These are phyloP conservation scores for Oreocharis arfaki DNA, from an alignment of 2,113 vertebrate species.

Conservation along the genomic window DNA sequence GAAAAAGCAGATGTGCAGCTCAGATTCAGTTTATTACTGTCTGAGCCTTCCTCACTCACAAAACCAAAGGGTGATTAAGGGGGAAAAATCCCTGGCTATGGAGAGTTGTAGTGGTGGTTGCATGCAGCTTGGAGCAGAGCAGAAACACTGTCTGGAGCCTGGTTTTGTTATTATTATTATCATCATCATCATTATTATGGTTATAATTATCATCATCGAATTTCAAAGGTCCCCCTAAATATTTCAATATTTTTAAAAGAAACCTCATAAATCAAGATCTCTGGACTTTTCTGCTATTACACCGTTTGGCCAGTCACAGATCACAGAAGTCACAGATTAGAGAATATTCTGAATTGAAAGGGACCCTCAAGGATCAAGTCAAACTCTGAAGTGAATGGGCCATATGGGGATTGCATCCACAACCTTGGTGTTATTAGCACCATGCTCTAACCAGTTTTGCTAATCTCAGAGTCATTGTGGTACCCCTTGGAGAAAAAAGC, in stretches of 20 bases:
- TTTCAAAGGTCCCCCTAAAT: neutral
- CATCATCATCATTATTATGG: too few relatives aligned
- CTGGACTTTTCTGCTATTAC: neutral
- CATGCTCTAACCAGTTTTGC: neutral
- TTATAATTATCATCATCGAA: neutral
- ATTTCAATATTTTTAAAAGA: neutral
- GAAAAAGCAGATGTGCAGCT: slow-evolving; percentile 48
- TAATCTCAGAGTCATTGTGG: neutral
- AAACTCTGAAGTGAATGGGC: neutral
- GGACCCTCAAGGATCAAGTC: neutral
- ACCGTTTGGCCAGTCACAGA: neutral
- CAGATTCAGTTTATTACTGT: slow-evolving; percentile 51
- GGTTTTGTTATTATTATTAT: neutral
- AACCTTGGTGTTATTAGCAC: neutral
- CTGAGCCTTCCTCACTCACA: neutral
- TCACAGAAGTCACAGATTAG: neutral
- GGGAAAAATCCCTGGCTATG: neutral
- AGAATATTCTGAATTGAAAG: neutral
- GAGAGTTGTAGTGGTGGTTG: neutral
- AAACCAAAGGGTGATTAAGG: neutral
- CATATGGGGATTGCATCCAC: neutral
- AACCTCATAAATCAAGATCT: neutral
- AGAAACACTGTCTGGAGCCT: neutral
- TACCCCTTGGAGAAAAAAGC: neutral
- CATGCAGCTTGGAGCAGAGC: neutral